phyloP scores from a whole-genome alignment of 2,797 vertebrate species.

The Triplophysa bombifrons region DNA sequence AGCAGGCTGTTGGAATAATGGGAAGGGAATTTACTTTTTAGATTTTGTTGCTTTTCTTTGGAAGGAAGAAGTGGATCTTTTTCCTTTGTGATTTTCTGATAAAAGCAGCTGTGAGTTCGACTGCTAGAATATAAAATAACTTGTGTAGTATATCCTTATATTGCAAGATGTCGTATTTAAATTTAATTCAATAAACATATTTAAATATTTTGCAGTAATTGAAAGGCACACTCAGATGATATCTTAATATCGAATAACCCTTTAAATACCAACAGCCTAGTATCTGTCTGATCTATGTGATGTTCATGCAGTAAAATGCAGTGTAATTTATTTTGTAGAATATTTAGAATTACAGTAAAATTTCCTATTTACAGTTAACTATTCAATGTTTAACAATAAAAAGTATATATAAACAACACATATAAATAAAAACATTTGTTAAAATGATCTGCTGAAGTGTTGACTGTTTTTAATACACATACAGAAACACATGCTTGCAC shows the following conservation, averaged over 20 bases:
- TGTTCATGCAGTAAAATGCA: not conserved
- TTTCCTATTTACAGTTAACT: too few species aligned
- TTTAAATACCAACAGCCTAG: not conserved
- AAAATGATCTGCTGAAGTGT: too few species aligned
- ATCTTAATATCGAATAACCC: not conserved
- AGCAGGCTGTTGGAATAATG: constrained; percentile 16
- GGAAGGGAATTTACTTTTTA: not conserved
- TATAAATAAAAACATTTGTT: too few species aligned
- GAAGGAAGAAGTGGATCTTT: constrained; percentile 15
- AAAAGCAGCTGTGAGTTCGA: not conserved
- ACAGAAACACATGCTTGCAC: too few species aligned
- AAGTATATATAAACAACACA: too few species aligned
- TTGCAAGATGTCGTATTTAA: not conserved
- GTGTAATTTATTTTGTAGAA: not conserved
- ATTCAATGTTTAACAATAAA: too few species aligned
- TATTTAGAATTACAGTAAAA: not conserved
- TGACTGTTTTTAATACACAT: too few species aligned
- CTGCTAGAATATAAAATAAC: not conserved
- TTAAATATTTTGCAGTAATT: not conserved
- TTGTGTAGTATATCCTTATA: not conserved
- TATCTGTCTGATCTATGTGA: not conserved
- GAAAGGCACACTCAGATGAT: not conserved
- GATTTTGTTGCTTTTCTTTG: not conserved
- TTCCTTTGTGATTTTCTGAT: not conserved
- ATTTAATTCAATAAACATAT: not conserved